Conservation (phyloP, 2,888 invertebrate genomes). For the Tachystola acroxantha region DNA sequence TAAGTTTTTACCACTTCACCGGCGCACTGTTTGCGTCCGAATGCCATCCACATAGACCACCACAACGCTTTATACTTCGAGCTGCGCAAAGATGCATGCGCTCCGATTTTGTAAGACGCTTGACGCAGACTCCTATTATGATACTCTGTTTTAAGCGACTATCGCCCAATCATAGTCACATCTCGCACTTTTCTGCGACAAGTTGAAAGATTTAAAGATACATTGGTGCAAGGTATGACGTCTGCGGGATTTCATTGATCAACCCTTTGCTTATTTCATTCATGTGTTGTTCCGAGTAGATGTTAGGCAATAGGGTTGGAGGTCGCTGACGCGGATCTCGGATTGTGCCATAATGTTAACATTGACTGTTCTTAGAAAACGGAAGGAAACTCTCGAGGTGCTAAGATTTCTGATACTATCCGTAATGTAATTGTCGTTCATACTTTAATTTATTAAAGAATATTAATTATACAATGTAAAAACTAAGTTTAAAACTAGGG, state of each 20-base stretch:
- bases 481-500: too few species aligned
- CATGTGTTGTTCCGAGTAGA: slow-evolving; percentile 54
- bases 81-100: slow-evolving; percentile 67
- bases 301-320: slow-evolving; percentile 62
- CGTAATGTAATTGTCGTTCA: too few species aligned
- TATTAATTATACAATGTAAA: too few species aligned
- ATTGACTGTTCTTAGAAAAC: too few species aligned
- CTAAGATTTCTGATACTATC: too few species aligned
- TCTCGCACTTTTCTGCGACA: slow-evolving; percentile 13
- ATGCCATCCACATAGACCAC: slow-evolving; percentile 65
- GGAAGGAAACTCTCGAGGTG: too few species aligned
- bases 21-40: slow-evolving; percentile 68
- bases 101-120: slow-evolving; percentile 72
- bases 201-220: slow-evolving; percentile 17
- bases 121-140: slow-evolving; percentile 58
- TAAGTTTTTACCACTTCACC: slow-evolving; percentile 59
- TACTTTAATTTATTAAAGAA: too few species aligned
- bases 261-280: slow-evolving; percentile 64
- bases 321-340: slow-evolving; percentile 61
- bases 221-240: slow-evolving; percentile 60
- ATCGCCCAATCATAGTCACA: slow-evolving; percentile 17
- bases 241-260: slow-evolving; percentile 54
- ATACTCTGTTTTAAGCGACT: slow-evolving; percentile 18
- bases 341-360: slow-evolving; percentile 8
- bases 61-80: slow-evolving; percentile 71